Evolutionary conservation across 2,113 vertebrate genomes (phyloP).

Genomic region (Anseranas semipalmata): DNA sequence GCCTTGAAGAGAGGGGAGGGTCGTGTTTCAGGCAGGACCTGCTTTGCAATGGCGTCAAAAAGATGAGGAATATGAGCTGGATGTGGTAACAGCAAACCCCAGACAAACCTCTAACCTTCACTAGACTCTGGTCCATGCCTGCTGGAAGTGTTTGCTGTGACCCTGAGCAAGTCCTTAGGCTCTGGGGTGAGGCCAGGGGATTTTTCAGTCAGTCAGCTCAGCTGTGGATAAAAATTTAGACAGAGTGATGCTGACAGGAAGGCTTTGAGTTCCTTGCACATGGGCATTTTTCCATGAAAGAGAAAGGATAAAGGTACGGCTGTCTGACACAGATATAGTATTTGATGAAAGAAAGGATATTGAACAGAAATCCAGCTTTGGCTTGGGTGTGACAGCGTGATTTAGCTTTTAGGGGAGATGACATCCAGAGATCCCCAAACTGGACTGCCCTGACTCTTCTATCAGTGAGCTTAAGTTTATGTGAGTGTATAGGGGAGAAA

Average conservation of each 20-base stretch:
- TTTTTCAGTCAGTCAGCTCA: background rate
- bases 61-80: background rate
- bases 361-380: background rate
- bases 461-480: background rate
- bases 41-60: background rate
- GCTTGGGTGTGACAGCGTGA: background rate
- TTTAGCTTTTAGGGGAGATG: background rate
- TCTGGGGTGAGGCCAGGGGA: too few relatives aligned
- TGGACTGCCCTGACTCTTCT: background rate
- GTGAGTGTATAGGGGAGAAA: background rate
- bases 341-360: background rate
- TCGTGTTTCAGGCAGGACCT: background rate
- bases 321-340: background rate
- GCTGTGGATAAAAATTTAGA: background rate
- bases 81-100: background rate
- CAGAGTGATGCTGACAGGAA: background rate
- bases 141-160: background rate
- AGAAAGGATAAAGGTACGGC: background rate
- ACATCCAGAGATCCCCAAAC: background rate
- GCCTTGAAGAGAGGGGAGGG: background rate
- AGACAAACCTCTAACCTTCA: accelerated
- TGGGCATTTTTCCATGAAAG: background rate
- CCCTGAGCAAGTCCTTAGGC: background rate
- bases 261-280: background rate
- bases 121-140: background rate